Base-by-base conservation (phyloP, 1,140 invertebrate species). In the Brachionus koreanus region DNA sequence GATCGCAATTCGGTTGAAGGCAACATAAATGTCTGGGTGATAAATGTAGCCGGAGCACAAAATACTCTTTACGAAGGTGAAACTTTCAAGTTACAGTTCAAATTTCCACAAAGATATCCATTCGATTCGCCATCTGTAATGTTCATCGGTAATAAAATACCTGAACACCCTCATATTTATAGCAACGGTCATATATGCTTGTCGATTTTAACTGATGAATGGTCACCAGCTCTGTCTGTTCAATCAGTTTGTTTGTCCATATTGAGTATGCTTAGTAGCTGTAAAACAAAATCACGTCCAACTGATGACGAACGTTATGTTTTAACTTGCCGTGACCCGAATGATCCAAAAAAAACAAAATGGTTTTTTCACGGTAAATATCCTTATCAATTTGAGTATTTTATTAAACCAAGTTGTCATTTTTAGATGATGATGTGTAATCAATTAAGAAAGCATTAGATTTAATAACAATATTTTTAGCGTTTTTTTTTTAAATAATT, bases 131-230 rank as follows among this genome's bases (percentile, higher is more conserved):
- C 79, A 13, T 39, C 57, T 16, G 79, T 82, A 63, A 96, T 93
- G 83, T 99, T 98, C 88, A 92, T 95, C 84, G 96, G 96, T 82
- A 92, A 92, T 85, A 96, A 98, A 89, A 98, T 99, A 90, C 97
- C 97, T 33, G 91, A 98, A 37, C 96, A 99, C 90, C 96, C 96
- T 43, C 97, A 99, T 90, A 94, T 99, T 83, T 99, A 99, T 88
- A 97, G 94, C 86, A 98, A 98, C 90, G 97, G 97, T 23, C 97
- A 99, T 89, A 99, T 99, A 88, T 99, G 97, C 89, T 91, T 99
- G 83, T 98, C 95, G 16, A 99, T 98, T 85, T 90, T 99, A 83
- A 97, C 96, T 7, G 96, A 98, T 86, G 97, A 99, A 90, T 98
- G 97, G 97, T 96, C 95, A 76, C 97, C 97, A 63, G 97, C 96